Conservation (phyloP, 2,797 vertebrate genomes). For the Alosa sapidissima region DNA sequence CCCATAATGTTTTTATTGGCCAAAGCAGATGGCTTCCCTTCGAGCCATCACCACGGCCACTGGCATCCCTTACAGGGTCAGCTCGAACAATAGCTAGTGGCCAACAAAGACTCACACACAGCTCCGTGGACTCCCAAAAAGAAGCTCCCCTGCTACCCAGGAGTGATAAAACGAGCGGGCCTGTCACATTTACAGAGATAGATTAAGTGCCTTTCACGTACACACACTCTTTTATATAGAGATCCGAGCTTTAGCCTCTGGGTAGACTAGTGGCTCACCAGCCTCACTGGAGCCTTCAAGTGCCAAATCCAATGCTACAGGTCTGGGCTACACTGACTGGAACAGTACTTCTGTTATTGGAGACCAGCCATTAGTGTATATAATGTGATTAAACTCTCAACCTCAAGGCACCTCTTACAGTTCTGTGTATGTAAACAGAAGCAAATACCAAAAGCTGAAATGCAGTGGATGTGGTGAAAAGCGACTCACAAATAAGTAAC, state of each 20-base stretch:
- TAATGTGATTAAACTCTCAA: not conserved
- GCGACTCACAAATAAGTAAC: not conserved
- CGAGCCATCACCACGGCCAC: conserved; percentile 62
- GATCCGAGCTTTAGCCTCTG: conserved; percentile 14
- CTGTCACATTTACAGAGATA: conserved; percentile 59
- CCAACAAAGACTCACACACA: conserved; percentile 61
- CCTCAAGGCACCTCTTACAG: not conserved
- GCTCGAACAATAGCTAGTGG: conserved; percentile 65
- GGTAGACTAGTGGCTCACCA: conserved; percentile 33
- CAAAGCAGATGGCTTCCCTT: conserved; percentile 73
- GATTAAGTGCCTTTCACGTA: conserved; percentile 49
- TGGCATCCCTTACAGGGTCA: conserved; percentile 65
- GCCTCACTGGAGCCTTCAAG: conserved; percentile 36
- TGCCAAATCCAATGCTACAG: conserved; percentile 28
- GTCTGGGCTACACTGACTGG: not conserved
- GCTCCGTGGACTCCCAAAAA: conserved; percentile 44
- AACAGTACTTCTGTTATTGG: not conserved
- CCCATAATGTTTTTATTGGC: conserved; percentile 73
- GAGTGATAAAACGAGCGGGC: conserved; percentile 57
- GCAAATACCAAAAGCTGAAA: not conserved
- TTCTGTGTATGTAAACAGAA: not conserved
- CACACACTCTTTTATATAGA: conserved; percentile 28
- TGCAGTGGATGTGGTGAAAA: not conserved
- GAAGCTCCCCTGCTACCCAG: conserved; percentile 53
- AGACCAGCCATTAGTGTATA: not conserved